Conservation (phyloP, 2,888 invertebrate species). For the Psylliodes chrysocephalus region DNA sequence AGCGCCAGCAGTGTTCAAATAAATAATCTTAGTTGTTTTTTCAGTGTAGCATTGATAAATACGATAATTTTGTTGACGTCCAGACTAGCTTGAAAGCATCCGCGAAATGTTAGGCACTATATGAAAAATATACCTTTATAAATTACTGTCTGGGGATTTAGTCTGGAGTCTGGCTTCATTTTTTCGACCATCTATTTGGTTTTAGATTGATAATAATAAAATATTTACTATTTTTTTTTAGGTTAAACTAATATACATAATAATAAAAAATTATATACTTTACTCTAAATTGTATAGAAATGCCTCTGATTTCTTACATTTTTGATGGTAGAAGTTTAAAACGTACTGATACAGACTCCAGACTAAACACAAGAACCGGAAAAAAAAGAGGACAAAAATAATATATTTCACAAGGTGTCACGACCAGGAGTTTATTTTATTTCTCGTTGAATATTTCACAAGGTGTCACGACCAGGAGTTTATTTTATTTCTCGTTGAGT, state of each 20-base stretch:
- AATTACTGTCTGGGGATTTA: neutral
- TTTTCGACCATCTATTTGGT: too few relatives aligned
- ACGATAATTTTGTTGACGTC: slow-evolving; percentile 26
- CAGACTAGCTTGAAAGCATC: slow-evolving; percentile 31
- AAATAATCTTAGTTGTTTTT: slow-evolving; percentile 21
- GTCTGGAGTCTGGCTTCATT: neutral
- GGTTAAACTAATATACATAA: neutral
- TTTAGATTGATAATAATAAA: too few relatives aligned
- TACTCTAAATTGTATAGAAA: too few relatives aligned
- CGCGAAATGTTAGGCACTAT: slow-evolving; percentile 28
- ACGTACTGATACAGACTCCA: neutral
- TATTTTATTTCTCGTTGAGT: slow-evolving; percentile 17
- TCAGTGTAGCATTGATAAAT: slow-evolving; percentile 27
- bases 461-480: slow-evolving; percentile 32
- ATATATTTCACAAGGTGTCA: slow-evolving; percentile 33
- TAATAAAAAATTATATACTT: too few relatives aligned
- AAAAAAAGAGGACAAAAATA: slow-evolving; percentile 27
- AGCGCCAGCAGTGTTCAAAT: slow-evolving; percentile 30
- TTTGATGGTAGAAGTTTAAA: too few relatives aligned
- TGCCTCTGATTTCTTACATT: too few relatives aligned
- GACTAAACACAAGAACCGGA: neutral
- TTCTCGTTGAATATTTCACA: too few relatives aligned
- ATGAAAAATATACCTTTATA: slow-evolving; percentile 26
- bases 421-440: slow-evolving; percentile 25
- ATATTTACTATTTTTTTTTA: neutral